Conservation (phyloP, 2,113 vertebrate species). For the Tetrax tetrax region DNA sequence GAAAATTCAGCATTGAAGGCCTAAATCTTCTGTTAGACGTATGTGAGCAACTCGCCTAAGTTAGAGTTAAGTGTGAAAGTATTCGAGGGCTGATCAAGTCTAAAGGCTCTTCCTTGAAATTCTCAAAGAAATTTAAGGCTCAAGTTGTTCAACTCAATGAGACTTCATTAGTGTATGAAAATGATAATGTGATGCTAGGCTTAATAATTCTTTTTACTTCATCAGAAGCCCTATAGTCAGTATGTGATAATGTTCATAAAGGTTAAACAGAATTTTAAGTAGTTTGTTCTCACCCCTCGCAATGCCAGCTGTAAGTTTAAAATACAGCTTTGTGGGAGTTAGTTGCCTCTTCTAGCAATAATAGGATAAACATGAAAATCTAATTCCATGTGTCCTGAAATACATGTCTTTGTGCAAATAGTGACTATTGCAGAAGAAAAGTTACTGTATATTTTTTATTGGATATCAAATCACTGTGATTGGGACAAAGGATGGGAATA, state of each 20-base stretch:
- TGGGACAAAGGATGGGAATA: background rate
- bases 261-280: background rate
- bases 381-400: background rate
- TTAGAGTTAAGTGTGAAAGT: background rate
- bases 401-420: background rate
- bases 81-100: background rate
- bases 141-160: background rate
- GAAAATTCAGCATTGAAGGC: background rate
- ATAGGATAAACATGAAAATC: background rate
- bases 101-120: background rate
- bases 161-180: accelerated
- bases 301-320: background rate
- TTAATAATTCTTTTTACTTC: background rate
- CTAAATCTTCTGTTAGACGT: background rate
- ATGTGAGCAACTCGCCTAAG: background rate
- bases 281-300: background rate
- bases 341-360: background rate
- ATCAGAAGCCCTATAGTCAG: background rate
- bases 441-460: background rate
- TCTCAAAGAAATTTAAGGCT: background rate
- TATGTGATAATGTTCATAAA: background rate
- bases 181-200: background rate
- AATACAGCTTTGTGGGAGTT: background rate
- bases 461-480: background rate
- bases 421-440: background rate